Conservation (phyloP, 2,888 invertebrate species). For the Cosmia trapezina region DNA sequence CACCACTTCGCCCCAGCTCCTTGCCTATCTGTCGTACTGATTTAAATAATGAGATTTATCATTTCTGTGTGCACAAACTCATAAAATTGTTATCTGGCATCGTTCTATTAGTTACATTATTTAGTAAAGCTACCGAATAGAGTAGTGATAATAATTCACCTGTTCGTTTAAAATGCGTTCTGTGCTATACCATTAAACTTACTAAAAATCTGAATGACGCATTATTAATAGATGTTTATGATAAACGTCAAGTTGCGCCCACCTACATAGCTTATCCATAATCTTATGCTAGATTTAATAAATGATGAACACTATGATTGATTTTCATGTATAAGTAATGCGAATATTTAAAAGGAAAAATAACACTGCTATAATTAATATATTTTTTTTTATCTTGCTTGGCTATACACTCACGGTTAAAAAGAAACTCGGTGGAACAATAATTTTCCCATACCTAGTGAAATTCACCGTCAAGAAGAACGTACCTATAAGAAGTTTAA, state of each 20-base stretch:
- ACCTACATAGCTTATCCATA: constrained; percentile 73
- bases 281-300: constrained; percentile 62
- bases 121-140: constrained; percentile 81
- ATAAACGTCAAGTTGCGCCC: constrained; percentile 75
- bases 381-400: background rate
- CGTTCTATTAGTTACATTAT: constrained; percentile 80
- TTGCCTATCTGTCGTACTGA: constrained; percentile 79
- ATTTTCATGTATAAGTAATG: constrained; percentile 50
- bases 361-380: constrained; percentile 10
- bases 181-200: constrained; percentile 75
- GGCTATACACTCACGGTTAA: background rate
- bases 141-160: constrained; percentile 80
- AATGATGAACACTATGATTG: constrained; percentile 62
- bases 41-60: constrained; percentile 85
- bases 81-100: constrained; percentile 80
- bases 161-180: constrained; percentile 76
- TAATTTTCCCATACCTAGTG: background rate
- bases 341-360: constrained; percentile 48
- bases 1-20: constrained; percentile 70
- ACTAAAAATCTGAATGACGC: constrained; percentile 76
- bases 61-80: constrained; percentile 76
- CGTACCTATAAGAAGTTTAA: background rate
- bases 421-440: background rate
- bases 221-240: constrained; percentile 80
- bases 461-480: background rate